Evolutionary conservation across 2,797 vertebrate species (phyloP).

Genomic region (Numenius phaeopus): DNA sequence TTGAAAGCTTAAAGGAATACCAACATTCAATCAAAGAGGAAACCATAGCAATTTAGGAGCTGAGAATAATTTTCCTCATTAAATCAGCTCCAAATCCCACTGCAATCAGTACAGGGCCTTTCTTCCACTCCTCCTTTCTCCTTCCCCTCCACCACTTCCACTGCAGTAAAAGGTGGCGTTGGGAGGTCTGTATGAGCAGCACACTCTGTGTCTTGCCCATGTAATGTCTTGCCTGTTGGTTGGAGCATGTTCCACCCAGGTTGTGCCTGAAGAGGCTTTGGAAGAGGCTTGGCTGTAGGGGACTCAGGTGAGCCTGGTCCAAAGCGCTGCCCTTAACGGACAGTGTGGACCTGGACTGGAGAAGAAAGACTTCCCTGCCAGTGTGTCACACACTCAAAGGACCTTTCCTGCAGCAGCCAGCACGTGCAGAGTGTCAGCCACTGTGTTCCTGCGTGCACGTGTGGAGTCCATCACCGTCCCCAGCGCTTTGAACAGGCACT

Average conservation of each 20-base stretch:
- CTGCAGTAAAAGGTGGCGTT: background rate
- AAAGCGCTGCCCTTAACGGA: background rate
- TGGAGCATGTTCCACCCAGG: rapidly evolving
- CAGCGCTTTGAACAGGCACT: background rate
- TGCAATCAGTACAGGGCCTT: background rate
- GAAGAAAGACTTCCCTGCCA: rapidly evolving
- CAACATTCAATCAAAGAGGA: conserved; percentile 56
- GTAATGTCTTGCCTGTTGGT: background rate
- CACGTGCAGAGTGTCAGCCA: background rate
- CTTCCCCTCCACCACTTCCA: background rate
- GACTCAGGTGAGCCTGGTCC: background rate
- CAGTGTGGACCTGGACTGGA: rapidly evolving
- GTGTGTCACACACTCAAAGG: rapidly evolving
- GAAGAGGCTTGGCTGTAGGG: background rate
- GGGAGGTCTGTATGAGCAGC: background rate
- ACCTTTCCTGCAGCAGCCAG: background rate
- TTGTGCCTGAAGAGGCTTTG: background rate
- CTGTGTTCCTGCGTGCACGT: background rate
- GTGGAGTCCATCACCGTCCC: background rate
- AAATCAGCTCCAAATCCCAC: conserved; percentile 10
- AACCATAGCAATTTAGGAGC: conserved; percentile 43
- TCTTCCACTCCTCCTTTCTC: background rate
- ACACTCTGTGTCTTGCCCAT: rapidly evolving
- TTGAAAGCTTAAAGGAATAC: conserved; percentile 55
- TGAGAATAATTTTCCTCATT: conserved; percentile 21